phyloP scores from a whole-genome alignment of 2,888 invertebrate genomes.

The Eurytoma adleriae region DNA sequence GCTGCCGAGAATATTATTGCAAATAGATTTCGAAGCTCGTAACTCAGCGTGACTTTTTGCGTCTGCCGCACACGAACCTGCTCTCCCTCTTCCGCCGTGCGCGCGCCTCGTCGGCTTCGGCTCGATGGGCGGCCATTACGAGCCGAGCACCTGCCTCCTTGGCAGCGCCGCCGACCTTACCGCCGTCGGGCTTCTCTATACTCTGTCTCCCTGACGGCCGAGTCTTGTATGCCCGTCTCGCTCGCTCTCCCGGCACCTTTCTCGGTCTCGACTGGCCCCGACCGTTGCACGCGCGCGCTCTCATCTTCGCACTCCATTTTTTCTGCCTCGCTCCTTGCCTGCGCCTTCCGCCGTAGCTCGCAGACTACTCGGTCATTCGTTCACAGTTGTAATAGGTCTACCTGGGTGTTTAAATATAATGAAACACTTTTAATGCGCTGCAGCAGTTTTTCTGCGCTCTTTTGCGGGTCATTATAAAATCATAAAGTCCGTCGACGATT shows the following conservation, averaged over 20 bases:
- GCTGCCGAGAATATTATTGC: constrained; percentile 60
- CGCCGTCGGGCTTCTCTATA: constrained; percentile 50
- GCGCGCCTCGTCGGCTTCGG: constrained; percentile 36
- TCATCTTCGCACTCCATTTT: constrained; percentile 58
- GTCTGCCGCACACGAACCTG: constrained; percentile 61
- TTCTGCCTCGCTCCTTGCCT: constrained; percentile 35
- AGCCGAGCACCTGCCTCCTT: constrained; percentile 72
- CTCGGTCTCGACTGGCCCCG: constrained; percentile 16
- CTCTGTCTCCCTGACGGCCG: constrained; percentile 16
- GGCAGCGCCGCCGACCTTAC: constrained; percentile 61
- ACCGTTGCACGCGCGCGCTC: constrained; percentile 46
- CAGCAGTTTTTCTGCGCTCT: not conserved
- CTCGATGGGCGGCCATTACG: constrained; percentile 72
- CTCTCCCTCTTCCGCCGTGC: constrained; percentile 53
- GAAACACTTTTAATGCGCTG: constrained; percentile 50
- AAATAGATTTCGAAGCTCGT: constrained; percentile 67
- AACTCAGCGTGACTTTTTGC: constrained; percentile 65
- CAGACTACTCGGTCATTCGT: constrained; percentile 5
- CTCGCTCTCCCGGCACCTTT: constrained; percentile 2
- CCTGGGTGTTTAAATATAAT: constrained; percentile 51
- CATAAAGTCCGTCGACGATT: constrained; percentile 34
- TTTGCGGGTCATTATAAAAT: constrained; percentile 27
- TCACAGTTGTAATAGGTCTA: constrained; percentile 41
- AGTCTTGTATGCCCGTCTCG: constrained; percentile 8
- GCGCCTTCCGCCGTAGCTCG: constrained; percentile 1